Base-by-base conservation (phyloP, 2,113 vertebrate species). In the Chiloscyllium plagiosum region DNA sequence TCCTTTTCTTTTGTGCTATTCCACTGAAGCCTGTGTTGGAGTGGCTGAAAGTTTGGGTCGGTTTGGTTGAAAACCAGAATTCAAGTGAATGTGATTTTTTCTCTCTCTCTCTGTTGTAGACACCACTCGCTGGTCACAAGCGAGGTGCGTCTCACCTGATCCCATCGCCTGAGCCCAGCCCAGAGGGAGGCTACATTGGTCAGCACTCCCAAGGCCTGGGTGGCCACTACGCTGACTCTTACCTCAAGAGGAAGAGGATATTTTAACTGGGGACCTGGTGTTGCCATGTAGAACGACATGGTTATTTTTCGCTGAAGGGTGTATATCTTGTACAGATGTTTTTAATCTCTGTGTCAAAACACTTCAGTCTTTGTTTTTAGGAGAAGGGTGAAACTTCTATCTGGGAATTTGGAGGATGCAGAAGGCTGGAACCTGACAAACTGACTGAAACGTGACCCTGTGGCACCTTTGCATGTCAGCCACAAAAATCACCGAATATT, bases 131-230 rank as follows among this genome's bases (percentile, higher is more conserved):
- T 0, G 98, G 98, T 96, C 98, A 99, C 97, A 99, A 99, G 96
- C 97, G 99, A 0, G 97, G 98, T n/a, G 98, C 98, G 96, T 98
- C 98, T n/a, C 98, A 98, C 80, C 97, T 99, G 95, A 98, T 99
- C 96, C 99, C 99, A 0, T 98, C 98, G 0, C 99, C 98, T 0
- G 99, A 99, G 97, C 98, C 99, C 26, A 99, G 98, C 96, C 99
- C 99, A 0, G 98, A 99, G 96, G 98, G 98, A 0, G 97, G 98
- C 95, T 99, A 99, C 6, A 98, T 99, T 94, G 99, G 99, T 70
- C 99, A 99, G 97, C 99, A 99, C 96, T 99, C 99, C 50, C 99
- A 99, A 96, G 99, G 98, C 96, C 98, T 99, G 0, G 99, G 98
- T 0, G 99, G 99, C 33, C 99, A 99, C 97, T 99, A 99, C 15